phyloP scores from a whole-genome alignment of 2,113 vertebrate species.

The Chionodraco myersi region DNA sequence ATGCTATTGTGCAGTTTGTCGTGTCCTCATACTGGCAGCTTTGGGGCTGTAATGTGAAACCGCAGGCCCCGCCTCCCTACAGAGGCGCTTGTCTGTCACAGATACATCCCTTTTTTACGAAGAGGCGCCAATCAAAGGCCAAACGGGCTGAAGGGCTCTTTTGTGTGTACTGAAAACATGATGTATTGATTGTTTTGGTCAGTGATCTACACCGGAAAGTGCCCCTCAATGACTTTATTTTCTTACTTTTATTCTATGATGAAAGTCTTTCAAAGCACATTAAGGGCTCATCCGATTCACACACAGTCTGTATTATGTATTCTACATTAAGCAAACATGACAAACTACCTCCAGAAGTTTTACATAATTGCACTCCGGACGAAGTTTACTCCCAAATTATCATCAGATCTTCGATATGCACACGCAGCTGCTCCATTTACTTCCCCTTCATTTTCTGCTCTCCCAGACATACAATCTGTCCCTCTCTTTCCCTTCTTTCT shows the following conservation, averaged over 20 bases:
- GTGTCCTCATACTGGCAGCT: slow-evolving; percentile 47
- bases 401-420: slow-evolving; percentile 62
- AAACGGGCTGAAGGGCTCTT: slow-evolving; percentile 24
- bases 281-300: not conserved
- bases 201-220: not conserved
- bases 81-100: slow-evolving; percentile 71
- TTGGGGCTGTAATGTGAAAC: slow-evolving; percentile 83
- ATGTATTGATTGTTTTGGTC: not conserved
- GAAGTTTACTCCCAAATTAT: slow-evolving; percentile 67
- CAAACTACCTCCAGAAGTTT: slow-evolving; percentile 62
- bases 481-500: slow-evolving; percentile 55
- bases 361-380: slow-evolving; percentile 44
- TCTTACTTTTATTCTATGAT: not conserved
- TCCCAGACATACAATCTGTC: slow-evolving; percentile 74
- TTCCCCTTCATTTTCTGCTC: slow-evolving; percentile 68
- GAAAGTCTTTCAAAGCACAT: not conserved
- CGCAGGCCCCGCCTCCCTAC: slow-evolving; percentile 65
- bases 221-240: not conserved
- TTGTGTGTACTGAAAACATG: not conserved
- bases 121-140: slow-evolving; percentile 64
- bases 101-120: slow-evolving; percentile 61
- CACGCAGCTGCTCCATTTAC: slow-evolving; percentile 70
- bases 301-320: slow-evolving; percentile 8
- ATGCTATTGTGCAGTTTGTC: not conserved
- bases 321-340: slow-evolving; percentile 48